Conservation (phyloP, 2,113 vertebrate species). For the Chamaea fasciata region DNA sequence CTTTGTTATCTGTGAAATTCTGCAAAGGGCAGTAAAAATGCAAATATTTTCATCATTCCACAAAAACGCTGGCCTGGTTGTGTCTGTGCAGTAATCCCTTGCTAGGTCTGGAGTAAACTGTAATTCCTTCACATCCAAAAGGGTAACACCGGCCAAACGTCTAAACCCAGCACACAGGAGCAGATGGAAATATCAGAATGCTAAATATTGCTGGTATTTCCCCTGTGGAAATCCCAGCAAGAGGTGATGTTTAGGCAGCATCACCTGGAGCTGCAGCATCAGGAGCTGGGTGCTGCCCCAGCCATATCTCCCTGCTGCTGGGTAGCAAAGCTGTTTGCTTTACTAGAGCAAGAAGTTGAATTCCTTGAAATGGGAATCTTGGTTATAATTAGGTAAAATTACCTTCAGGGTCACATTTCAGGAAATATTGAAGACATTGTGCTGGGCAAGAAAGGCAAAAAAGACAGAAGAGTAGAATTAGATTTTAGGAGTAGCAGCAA, state of each 20-base stretch:
- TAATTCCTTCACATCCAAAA: neutral
- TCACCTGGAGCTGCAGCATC: neutral
- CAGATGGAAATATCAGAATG: neutral
- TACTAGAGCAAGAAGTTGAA: neutral
- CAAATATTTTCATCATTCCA: neutral
- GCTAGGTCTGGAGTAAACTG: neutral
- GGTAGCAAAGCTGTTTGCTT: neutral
- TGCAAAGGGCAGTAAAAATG: constrained; percentile 2
- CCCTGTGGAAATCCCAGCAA: neutral
- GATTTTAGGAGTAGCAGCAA: neutral
- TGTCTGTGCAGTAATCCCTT: neutral
- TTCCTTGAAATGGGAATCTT: neutral
- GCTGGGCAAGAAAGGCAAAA: neutral
- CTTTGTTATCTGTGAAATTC: constrained; percentile 19
- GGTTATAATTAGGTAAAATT: neutral
- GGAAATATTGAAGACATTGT: neutral
- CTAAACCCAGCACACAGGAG: neutral
- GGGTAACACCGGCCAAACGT: neutral
- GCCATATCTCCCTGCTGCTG: neutral
- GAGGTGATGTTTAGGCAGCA: neutral
- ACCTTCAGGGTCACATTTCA: neutral
- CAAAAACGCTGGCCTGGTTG: neutral
- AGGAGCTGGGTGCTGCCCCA: neutral
- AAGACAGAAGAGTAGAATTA: neutral
- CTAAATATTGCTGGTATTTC: neutral